phyloP scores from a whole-genome alignment of 1,140 invertebrate genomes.

The Drosophila sp. region DNA sequence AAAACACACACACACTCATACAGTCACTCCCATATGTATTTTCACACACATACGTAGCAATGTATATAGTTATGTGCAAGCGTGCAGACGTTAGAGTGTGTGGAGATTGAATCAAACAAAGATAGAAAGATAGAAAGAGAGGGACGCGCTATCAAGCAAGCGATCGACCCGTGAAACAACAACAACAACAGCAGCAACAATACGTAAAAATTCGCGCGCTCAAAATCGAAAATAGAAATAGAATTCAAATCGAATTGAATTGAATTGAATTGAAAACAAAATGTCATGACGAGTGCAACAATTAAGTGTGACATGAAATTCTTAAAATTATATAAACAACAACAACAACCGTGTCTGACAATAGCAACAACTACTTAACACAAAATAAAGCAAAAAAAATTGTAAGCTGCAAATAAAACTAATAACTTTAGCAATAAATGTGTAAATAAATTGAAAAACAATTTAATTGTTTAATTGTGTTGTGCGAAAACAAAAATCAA shows the following conservation, averaged over 20 bases:
- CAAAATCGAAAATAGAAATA: conserved; percentile 39
- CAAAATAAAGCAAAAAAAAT: conserved; percentile 16
- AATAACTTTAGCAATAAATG: conserved; percentile 54
- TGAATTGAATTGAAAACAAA: conserved; percentile 58
- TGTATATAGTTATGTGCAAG: conserved; percentile 3
- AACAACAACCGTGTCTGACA: conserved; percentile 40
- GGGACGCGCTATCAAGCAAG: conserved; percentile 7
- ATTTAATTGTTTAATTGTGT: conserved; percentile 78
- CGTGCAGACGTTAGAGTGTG: conserved; percentile 9
- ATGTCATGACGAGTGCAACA: conserved; percentile 66
- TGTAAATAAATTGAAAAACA: conserved; percentile 67
- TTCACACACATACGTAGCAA: conserved; percentile 20
- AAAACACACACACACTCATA: conserved; percentile 2
- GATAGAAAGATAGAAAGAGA: conserved; percentile 2
- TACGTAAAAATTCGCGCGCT: conserved; percentile 32
- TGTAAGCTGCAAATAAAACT: not conserved
- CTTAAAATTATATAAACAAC: conserved; percentile 15
- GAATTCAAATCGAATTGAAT: conserved; percentile 44
- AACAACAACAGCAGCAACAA: conserved; percentile 24
- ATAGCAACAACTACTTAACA: conserved; percentile 37
- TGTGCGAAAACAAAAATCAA: conserved; percentile 42
- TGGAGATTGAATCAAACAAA: conserved; percentile 19
- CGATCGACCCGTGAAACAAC: conserved; percentile 12
- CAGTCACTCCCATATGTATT: too few species aligned
- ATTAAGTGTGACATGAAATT: conserved; percentile 25